Evolutionary conservation across 2,797 vertebrate genomes (phyloP).

Genomic region (Erpetoichthys calabaricus): DNA sequence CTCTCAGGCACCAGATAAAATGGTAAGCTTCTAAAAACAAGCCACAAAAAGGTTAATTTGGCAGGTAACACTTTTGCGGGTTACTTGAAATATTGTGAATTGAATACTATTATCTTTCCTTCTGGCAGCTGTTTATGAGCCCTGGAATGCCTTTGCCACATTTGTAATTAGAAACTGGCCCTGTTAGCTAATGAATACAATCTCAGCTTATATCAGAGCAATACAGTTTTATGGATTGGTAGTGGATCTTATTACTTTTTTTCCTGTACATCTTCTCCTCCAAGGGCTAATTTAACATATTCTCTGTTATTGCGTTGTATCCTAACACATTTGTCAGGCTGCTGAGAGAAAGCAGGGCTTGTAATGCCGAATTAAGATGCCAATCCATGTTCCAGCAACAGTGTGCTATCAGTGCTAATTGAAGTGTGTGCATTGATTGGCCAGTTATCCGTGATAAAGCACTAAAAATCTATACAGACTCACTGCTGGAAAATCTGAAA

Average conservation of each 20-base stretch:
- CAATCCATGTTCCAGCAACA: constrained; percentile 7
- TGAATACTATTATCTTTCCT: too few species aligned
- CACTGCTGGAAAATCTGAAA: background rate
- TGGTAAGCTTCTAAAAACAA: too few species aligned
- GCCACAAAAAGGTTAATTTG: too few species aligned
- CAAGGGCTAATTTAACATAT: background rate
- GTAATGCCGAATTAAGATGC: constrained; percentile 13
- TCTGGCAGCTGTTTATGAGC: too few species aligned
- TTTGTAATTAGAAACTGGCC: background rate
- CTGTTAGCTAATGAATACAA: background rate
- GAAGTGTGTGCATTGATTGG: constrained; percentile 13
- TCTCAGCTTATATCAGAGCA: background rate
- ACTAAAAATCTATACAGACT: constrained; percentile 15
- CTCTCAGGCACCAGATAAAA: too few species aligned
- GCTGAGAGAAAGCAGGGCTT: constrained; percentile 3
- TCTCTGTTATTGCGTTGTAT: background rate
- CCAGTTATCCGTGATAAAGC: constrained; percentile 18
- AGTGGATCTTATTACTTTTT: constrained; percentile 1
- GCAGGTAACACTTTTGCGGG: too few species aligned
- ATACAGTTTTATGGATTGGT: constrained; percentile 7
- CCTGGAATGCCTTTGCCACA: background rate
- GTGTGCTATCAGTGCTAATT: constrained; percentile 13
- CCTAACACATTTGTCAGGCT: constrained; percentile 4
- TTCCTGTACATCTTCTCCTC: constrained; percentile 5
- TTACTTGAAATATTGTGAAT: too few species aligned